phyloP scores from a whole-genome alignment of 2,888 invertebrate species.

The Galerucella calmariensis region DNA sequence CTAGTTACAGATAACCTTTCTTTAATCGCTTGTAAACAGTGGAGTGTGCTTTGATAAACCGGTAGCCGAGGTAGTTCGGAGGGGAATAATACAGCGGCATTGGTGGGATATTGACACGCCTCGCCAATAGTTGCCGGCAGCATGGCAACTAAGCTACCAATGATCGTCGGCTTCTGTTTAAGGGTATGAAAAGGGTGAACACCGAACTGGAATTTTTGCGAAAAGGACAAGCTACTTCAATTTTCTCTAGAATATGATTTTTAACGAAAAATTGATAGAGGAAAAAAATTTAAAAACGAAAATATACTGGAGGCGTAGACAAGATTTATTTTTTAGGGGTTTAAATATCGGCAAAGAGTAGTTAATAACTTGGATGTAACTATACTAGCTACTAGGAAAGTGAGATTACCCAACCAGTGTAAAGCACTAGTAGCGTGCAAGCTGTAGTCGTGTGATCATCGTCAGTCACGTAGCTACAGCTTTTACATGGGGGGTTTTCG shows the following conservation, averaged over 20 bases:
- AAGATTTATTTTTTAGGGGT: too few species aligned
- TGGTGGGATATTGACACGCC: conserved; percentile 17
- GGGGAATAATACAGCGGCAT: conserved; percentile 15
- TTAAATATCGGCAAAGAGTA: too few species aligned
- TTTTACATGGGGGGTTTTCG: too few species aligned
- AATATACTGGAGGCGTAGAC: too few species aligned
- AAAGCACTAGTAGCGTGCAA: too few species aligned
- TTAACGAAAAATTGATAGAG: too few species aligned
- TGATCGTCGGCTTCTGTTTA: not conserved
- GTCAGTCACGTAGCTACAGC: too few species aligned
- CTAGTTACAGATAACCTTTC: conserved; percentile 18
- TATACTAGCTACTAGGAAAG: too few species aligned
- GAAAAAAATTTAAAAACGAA: too few species aligned
- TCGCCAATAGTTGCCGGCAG: conserved; percentile 26
- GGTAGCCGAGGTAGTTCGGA: not conserved
- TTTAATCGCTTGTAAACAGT: conserved; percentile 14
- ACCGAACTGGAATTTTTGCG: not conserved
- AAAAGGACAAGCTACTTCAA: not conserved
- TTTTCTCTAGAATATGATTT: not conserved
- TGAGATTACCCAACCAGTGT: too few species aligned
- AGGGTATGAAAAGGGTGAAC: not conserved
- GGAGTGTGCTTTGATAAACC: conserved; percentile 2
- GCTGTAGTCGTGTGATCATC: too few species aligned
- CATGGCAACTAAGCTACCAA: conserved; percentile 30
- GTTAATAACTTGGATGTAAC: too few species aligned